Base-by-base conservation (phyloP, 2,888 invertebrate genomes). In the Caenorhabditis sp. region DNA sequence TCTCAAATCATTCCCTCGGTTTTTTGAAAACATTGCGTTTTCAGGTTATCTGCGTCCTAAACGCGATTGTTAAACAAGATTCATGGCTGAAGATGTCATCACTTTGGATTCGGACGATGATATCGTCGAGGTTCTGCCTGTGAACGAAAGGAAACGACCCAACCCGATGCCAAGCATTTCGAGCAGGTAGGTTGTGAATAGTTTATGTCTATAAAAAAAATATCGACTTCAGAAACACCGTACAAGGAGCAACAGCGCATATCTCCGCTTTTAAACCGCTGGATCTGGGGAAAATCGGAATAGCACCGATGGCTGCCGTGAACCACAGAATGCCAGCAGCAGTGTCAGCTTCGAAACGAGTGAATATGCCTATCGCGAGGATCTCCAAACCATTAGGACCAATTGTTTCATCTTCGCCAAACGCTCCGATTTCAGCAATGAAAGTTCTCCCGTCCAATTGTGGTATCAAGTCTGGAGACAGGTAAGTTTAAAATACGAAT, bases 21-120 rank as follows among this genome's bases (percentile, higher is more conserved):
- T 7, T 6, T 6, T 31, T 31, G 7, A 31, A 7, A 7, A 31
- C 31, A 31, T 31, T 31, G 7, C 7, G 4, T 31, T 31, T 31
- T 47, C 49, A 19, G 49, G 19, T 49, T n/a, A 10, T 49, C 49
- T 1, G 49, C 16, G 6, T 12, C 38, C 10, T 10, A 38, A 5
- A 38, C 38, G 38, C 2, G 2, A 10, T 38, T 38, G 8, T 38
- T 5, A 12, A 6, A 35, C 31, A 35, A 4, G 31, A 35, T 4
- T 6, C 6, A 38, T 38, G 38, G 38, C 38, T 10, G 6, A 6
- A 0, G 79, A 79, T 19, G 79, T 79, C 16, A 79, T 79, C 31
- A 79, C 70, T 5, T 31, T 79, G 1, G 70, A 63, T 7, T 54
- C 54, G 31, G 79, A 79, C 64, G 79, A 79, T 22, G 63, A 63